Conservation (phyloP, 2,113 vertebrate genomes). For the Crocuta crocuta region DNA sequence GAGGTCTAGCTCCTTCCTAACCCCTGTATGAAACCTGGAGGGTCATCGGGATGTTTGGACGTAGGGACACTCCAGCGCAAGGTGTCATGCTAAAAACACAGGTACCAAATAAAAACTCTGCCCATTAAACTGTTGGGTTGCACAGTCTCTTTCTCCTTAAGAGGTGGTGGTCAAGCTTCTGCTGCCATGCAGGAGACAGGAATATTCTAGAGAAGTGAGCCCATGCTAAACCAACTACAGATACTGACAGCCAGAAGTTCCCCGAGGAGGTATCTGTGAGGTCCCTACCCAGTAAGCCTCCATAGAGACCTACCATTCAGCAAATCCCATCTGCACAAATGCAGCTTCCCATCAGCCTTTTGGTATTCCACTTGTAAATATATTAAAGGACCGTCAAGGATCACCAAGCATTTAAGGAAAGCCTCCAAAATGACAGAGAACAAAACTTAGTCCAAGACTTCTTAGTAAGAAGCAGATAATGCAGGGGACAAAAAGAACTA, state of each 20-base stretch:
- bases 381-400: background rate
- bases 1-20: background rate
- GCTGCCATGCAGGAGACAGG: background rate
- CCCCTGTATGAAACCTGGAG: background rate
- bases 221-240: background rate
- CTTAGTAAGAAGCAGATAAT: background rate
- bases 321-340: background rate
- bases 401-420: background rate
- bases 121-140: background rate
- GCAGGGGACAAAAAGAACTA: background rate
- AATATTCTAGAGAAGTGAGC: background rate
- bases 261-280: background rate
- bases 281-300: background rate
- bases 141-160: background rate
- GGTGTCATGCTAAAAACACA: background rate
- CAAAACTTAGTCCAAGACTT: background rate
- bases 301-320: background rate
- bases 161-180: background rate
- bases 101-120: background rate
- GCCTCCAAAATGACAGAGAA: background rate
- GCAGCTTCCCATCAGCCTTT: background rate
- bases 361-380: background rate
- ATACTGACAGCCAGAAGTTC: background rate
- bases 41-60: background rate
- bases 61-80: background rate